Base-by-base conservation (phyloP, 2,797 vertebrate species). In the Enteromius radiatus region DNA sequence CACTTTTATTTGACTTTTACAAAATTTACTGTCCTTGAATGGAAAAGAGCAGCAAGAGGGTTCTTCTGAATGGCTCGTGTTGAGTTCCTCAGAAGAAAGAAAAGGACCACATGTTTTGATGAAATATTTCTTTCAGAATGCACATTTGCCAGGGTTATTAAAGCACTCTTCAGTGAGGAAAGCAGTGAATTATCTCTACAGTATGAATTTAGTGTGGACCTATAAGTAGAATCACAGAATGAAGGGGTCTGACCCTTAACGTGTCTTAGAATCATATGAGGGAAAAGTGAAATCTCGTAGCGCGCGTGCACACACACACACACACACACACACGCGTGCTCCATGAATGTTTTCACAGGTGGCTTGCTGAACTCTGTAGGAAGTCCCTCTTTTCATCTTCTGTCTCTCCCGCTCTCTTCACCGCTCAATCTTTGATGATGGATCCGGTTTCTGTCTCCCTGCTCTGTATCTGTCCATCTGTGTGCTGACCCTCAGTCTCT, bases 291-390 rank as follows among this genome's bases (percentile, higher is more conserved):
- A 64, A 26, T 23, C 6, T 36, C 2, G n/a, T 6, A 10, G 69
- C 63, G 54, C 47, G 74, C 56, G 78, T 64, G n/a, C 63, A 80
- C 78, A 52, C 56, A 77, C 65, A 74, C 59, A 43, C 41, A 68
- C 75, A 65, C 54, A 73, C 43, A 64, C 67, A 65, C 65, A 61
- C 49, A 33, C 41, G 63, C 61, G 47, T 33, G 54, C 61, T 64
- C 52, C 15, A 59, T 63, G 45, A 47, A 45, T 88, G 82, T 88
- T 84, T 88, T 80, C 45, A 80, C 80, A 84, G 76, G 56, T 82
- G 84, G 52, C 49, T 77, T 10, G 1, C 33, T 76, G 78, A 69
- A 43, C 17, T 74, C 17, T 76, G 33, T 71, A 83, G 84, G 81
- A 86, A 76, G 65, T 61, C 8, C 12, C 56, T 84, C 36, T 74